Percentiles rank a stretch among this genome's conserved stretches.
Conservation (phyloP, 1,140 invertebrate species). For the Heterodera carotae region DNA sequence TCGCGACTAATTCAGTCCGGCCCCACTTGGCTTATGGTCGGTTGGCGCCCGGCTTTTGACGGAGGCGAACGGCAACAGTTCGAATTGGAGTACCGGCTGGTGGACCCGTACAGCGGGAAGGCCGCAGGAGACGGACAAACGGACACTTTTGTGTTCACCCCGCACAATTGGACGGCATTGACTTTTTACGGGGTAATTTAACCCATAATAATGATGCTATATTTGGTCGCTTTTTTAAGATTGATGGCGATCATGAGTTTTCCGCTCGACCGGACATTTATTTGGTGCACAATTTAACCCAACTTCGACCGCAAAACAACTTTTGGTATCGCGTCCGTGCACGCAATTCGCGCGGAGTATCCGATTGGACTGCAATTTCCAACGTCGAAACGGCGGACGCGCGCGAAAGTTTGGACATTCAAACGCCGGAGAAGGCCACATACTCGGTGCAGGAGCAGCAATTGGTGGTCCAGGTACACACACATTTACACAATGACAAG, state of each 20-base stretch:
- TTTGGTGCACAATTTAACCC: constrained; percentile 45
- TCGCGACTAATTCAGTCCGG: constrained; percentile 36
- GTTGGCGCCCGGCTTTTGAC: constrained; percentile 54
- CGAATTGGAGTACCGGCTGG: constrained; percentile 48
- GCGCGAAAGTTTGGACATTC: constrained; percentile 36
- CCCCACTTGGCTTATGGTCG: constrained; percentile 42
- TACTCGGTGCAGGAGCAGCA: constrained; percentile 43
- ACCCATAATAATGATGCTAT: not conserved
- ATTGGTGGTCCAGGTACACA: constrained; percentile 40
- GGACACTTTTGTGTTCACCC: constrained; percentile 44
- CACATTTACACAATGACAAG: constrained; percentile 15
- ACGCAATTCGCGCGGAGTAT: constrained; percentile 34
- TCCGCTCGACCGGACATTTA: constrained; percentile 33
- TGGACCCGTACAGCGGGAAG: constrained; percentile 39
- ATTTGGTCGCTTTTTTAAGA: constrained; percentile 12
- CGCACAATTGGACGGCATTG: constrained; percentile 37
- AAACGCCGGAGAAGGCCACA: constrained; percentile 31
- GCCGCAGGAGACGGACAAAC: constrained; percentile 8
- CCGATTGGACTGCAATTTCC: constrained; percentile 51
- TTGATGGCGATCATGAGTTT: constrained; percentile 12
- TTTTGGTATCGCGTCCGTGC: constrained; percentile 38
- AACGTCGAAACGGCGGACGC: constrained; percentile 43
- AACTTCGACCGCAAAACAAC: constrained; percentile 29
- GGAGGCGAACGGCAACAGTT: constrained; percentile 51
- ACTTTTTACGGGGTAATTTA: constrained; percentile 20